Evolutionary conservation across 2,888 invertebrate genomes (phyloP), one percentile per base, ranked within the genome.

Genomic region (Apamea monoglypha): DNA sequence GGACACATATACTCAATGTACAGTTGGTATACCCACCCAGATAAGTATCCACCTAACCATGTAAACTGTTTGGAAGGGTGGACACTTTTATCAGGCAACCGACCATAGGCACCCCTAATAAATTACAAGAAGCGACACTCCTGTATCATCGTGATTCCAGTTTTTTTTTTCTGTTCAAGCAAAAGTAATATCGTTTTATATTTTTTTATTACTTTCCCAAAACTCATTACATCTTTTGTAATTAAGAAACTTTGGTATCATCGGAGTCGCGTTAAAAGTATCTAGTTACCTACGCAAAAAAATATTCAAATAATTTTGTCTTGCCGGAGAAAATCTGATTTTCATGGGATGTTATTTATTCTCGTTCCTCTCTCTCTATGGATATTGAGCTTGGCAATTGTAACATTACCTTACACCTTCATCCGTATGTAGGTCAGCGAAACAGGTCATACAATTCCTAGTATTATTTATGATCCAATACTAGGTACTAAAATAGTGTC

Each of bases 171-270:
- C 75, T 84, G 56, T 59, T 72, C 77, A 68, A 78, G 74, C 72
- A 78, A 81, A 83, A 75, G 77, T 74, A 75, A 74, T 69, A 83
- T 72, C 74, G 63, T 79, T 83, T 82, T 85, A 84, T 82, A 82
- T 85, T 84, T 83, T 86, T 87, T 87, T 85, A 89, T 90, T 86
- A 79, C 83, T 82, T 86, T 85, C 81, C 78, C 76, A 77, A 87
- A 87, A 90, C 84, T 88, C 84, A 87, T 89, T 89, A 90, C 80
- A 88, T 84, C 83, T 86, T 78, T 79, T 74, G 84, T 90, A 91
- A 91, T 91, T 91, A 90, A 87, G 80, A 88, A 91, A 91, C 87
- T 90, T 91, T 78, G 80, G 74, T 81, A 78, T 83, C 83, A 56
- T 74, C 71, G 69, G 72, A 78, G 56, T 80, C 73, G 64, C 68